phyloP scores from a whole-genome alignment of 2,888 invertebrate species.

The Galerucella pusilla region DNA sequence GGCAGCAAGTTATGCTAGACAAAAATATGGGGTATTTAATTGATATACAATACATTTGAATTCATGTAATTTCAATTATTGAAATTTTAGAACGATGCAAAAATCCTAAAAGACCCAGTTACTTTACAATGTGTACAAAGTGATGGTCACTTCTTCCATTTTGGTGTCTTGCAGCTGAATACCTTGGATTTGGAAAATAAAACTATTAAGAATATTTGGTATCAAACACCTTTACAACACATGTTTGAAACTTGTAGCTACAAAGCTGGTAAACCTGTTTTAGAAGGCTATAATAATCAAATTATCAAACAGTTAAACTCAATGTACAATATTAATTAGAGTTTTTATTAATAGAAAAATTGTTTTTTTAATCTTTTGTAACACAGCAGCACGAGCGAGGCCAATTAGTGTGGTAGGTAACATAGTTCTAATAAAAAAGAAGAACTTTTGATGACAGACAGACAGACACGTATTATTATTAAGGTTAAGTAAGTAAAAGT shows the following conservation, averaged over 20 bases:
- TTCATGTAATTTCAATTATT: neutral
- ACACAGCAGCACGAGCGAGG: neutral
- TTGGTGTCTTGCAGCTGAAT: conserved; percentile 86
- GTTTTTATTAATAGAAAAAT: conserved; percentile 23
- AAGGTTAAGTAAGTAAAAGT: neutral
- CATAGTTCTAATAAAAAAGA: neutral
- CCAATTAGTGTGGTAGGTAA: too few relatives aligned
- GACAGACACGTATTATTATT: neutral
- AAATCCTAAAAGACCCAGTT: conserved; percentile 79
- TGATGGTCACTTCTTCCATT: conserved; percentile 81
- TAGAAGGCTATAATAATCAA: conserved; percentile 82
- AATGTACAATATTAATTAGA: conserved; percentile 77
- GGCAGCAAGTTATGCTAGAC: conserved; percentile 81
- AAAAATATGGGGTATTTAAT: conserved; percentile 75
- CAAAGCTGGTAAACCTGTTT: conserved; percentile 72
- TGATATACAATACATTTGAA: neutral
- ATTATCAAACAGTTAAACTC: conserved; percentile 82
- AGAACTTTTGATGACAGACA: neutral
- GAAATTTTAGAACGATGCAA: conserved; percentile 68
- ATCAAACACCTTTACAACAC: conserved; percentile 73
- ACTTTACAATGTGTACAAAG: conserved; percentile 86
- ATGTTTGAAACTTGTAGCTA: conserved; percentile 76
- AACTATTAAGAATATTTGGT: conserved; percentile 83
- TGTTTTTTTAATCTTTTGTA: neutral
- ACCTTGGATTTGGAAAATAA: conserved; percentile 74